Evolutionary conservation across 2,113 vertebrate species (phyloP).

Genomic region (Oryzias javanicus): DNA sequence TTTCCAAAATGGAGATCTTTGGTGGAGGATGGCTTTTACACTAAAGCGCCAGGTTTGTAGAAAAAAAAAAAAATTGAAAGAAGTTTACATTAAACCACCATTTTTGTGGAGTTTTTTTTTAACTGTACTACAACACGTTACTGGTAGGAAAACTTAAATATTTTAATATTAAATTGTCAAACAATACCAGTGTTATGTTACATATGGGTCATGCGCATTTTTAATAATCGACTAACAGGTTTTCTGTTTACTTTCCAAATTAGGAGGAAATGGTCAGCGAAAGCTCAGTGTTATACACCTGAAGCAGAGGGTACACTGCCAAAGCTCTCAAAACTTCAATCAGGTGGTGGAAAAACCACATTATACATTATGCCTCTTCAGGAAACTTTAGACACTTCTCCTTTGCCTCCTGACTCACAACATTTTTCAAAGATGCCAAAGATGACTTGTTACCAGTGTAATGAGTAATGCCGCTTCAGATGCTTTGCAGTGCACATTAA

Average conservation of each 20-base stretch:
- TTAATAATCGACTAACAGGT: no score
- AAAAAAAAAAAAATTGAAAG: no score
- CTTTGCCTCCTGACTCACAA: not conserved
- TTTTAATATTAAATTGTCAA: no score
- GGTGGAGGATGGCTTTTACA: no score
- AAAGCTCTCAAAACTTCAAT: not conserved
- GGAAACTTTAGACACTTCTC: slow-evolving; percentile 7
- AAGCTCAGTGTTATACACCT: not conserved
- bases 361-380: slow-evolving; percentile 11
- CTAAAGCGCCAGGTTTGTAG: no score
- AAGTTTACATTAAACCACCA: no score
- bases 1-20: no score
- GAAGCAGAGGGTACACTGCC: slow-evolving; percentile 10
- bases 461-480: slow-evolving; percentile 5
- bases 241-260: not conserved
- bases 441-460: slow-evolving; percentile 8
- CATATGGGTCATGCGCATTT: no score
- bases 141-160: no score
- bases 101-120: no score
- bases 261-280: not conserved
- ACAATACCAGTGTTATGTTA: no score
- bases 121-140: no score
- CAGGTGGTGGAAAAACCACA: not conserved
- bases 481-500: slow-evolving; percentile 7
- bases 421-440: slow-evolving; percentile 10